These are phyloP conservation scores for Lucinisca nassula DNA, from an alignment of 2,888 invertebrate species.

Conservation along the genomic window DNA sequence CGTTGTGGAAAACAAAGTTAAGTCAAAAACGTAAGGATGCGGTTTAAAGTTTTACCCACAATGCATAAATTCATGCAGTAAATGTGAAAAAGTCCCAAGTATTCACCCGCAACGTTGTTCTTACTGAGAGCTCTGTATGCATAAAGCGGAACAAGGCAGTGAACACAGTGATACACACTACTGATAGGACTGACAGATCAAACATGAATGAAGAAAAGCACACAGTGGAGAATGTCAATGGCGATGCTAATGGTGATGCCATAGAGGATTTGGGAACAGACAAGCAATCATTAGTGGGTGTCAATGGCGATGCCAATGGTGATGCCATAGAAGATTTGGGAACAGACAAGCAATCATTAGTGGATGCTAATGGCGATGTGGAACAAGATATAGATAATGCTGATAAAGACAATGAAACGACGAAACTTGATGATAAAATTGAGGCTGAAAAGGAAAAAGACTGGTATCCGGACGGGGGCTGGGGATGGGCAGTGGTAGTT, in stretches of 20 bases:
- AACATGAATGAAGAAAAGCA: not conserved
- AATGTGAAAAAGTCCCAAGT: too few relatives aligned
- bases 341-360: not conserved
- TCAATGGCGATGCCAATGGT: not conserved
- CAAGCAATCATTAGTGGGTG: not conserved
- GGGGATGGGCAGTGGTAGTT: constrained; percentile 58
- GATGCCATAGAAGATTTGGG: not conserved
- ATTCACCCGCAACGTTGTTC: too few relatives aligned
- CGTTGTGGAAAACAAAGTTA: too few relatives aligned
- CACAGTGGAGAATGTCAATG: not conserved
- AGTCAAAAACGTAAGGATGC: too few relatives aligned
- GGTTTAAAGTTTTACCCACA: too few relatives aligned
- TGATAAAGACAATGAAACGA: not conserved
- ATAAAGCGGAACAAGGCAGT: not conserved
- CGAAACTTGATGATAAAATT: not conserved
- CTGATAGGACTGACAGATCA: not conserved
- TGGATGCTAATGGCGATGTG: not conserved
- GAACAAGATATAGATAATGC: not conserved
- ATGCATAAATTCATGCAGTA: too few relatives aligned
- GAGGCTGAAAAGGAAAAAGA: constrained; percentile 5
- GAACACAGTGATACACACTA: not conserved
- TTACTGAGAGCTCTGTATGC: not conserved
- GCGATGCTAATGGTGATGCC: not conserved
- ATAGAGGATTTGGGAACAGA: not conserved
- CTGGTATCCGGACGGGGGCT: constrained; percentile 65